A percentile compares a stretch with the other conserved stretches of the same genome.
Conservation (phyloP, 2,113 vertebrate species). For the Numida meleagris region DNA sequence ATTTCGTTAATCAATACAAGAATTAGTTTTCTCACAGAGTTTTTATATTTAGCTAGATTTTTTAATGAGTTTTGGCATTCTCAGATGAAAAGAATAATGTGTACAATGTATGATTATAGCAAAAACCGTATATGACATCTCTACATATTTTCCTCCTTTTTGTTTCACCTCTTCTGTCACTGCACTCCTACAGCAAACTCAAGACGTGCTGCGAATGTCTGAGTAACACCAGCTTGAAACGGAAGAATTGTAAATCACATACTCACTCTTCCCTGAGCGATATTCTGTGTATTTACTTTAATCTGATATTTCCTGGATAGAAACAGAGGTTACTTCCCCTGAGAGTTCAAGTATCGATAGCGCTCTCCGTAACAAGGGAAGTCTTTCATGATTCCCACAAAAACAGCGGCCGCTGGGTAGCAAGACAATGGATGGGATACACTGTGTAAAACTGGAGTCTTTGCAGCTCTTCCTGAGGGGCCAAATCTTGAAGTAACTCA, state of each 20-base stretch:
- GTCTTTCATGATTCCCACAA: conserved; percentile 31
- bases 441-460: not conserved
- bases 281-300: not conserved
- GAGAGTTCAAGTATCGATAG: not conserved
- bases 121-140: conserved; percentile 5
- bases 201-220: not conserved
- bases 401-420: not conserved
- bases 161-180: conserved; percentile 50
- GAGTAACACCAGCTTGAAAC: not conserved
- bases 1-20: conserved; percentile 28
- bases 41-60: conserved; percentile 3
- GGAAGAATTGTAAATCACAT: not conserved
- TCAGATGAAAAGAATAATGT: conserved; percentile 1
- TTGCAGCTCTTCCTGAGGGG: not conserved
- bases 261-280: not conserved
- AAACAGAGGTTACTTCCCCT: not conserved
- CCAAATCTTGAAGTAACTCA: not conserved
- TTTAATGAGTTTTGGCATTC: conserved; percentile 37
- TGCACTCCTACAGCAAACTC: conserved; percentile 20
- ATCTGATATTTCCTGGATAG: conserved; percentile 5
- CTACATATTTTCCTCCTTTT: not conserved
- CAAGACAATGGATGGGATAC: not conserved
- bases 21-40: not conserved
- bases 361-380: not conserved
- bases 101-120: not conserved